Conservation (phyloP, 1,140 invertebrate species). For the Philotrypesis tridentata region DNA sequence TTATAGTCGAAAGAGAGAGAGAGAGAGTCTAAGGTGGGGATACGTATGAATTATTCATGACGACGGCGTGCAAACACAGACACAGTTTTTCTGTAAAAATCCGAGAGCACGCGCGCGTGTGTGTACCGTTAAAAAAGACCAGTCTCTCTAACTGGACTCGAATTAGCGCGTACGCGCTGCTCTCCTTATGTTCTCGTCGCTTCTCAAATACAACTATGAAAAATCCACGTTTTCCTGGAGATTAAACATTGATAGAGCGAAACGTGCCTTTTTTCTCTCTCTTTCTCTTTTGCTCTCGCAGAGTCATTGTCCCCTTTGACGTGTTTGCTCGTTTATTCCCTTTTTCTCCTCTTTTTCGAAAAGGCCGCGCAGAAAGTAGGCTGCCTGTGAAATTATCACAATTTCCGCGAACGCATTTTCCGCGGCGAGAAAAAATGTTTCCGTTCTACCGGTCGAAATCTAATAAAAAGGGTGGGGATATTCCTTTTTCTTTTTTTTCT, state of each 20-base stretch:
- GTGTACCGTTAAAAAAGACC: constrained; percentile 47
- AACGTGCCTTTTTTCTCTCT: not conserved
- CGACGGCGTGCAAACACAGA: not conserved
- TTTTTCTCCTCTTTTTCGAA: not conserved
- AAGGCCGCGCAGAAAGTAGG: constrained; percentile 4
- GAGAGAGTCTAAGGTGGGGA: not conserved
- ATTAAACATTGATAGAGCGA: not conserved
- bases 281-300: too few relatives aligned
- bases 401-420: too few relatives aligned
- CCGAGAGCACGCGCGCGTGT: not conserved
- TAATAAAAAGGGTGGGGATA: too few relatives aligned
- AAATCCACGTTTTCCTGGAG: not conserved
- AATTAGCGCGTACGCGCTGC: constrained; percentile 26
- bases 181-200: not conserved
- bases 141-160: constrained; percentile 41
- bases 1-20: not conserved
- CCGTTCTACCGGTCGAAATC: too few relatives aligned
- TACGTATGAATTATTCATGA: constrained; percentile 35
- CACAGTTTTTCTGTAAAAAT: not conserved
- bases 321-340: too few relatives aligned
- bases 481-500: too few relatives aligned
- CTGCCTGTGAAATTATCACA: too few relatives aligned
- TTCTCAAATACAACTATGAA: constrained; percentile 13
- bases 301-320: not conserved
- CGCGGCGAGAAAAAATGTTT: not conserved